phyloP scores from a whole-genome alignment of 2,888 invertebrate species.

The Orthosia gothica region DNA sequence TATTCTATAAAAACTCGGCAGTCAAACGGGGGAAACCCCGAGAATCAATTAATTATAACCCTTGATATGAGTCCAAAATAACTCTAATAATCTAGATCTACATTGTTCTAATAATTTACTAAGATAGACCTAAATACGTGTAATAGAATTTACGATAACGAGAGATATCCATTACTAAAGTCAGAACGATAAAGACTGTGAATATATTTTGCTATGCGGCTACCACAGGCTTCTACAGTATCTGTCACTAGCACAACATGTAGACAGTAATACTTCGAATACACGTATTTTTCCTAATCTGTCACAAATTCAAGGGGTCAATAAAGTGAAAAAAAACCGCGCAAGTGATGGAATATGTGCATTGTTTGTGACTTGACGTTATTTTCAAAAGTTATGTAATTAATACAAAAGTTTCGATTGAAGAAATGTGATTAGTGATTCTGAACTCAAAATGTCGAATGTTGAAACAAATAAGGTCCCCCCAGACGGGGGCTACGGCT shows the following conservation, averaged over 20 bases:
- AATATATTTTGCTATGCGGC: constrained; percentile 59
- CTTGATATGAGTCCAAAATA: background rate
- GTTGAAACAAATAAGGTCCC: constrained; percentile 85
- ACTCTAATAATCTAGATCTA: constrained; percentile 27
- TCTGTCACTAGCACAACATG: constrained; percentile 57
- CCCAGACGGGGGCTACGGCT: constrained; percentile 93
- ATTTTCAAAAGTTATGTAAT: constrained; percentile 57
- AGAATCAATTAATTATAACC: background rate
- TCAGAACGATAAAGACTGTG: constrained; percentile 81
- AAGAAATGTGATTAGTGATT: constrained; percentile 72
- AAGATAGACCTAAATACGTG: constrained; percentile 61
- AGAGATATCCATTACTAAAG: constrained; percentile 72
- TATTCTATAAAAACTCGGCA: too few relatives aligned
- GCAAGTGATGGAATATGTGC: constrained; percentile 66
- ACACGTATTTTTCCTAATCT: constrained; percentile 59
- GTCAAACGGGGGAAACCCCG: background rate
- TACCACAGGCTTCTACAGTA: constrained; percentile 27
- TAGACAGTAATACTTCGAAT: constrained; percentile 48
- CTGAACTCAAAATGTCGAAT: constrained; percentile 76
- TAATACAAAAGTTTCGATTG: constrained; percentile 32
- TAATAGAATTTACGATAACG: constrained; percentile 80
- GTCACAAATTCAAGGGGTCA: constrained; percentile 58
- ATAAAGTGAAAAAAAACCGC: constrained; percentile 42
- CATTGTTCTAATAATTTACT: constrained; percentile 50
- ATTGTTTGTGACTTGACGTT: constrained; percentile 54